Evolutionary conservation across 2,113 vertebrate genomes (phyloP), one percentile per base, ranked within the genome.

Genomic region (Athene cunicularia): DNA sequence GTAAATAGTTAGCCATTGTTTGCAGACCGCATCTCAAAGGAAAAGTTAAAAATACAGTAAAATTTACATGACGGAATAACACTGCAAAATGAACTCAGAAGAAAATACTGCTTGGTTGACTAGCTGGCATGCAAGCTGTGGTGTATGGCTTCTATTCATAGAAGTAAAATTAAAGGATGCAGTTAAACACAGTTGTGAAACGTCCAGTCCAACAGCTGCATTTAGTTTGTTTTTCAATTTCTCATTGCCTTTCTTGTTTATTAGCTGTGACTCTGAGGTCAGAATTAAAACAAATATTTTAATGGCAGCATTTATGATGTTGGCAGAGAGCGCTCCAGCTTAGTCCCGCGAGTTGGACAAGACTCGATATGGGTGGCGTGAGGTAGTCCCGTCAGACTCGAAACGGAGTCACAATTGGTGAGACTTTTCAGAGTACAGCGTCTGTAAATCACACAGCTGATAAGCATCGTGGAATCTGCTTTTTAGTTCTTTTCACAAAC

Each of bases 251-350:
- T 97, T 97, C 94, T 98, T 98, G 97, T 98, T 98, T 98, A 98
- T 98, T 98, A 98, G 97, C 98, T 98, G 95, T 97, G 98, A 98
- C 98, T 98, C 95, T 83, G 95, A 97, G 97, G 97, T 96, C 97
- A 93, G 94, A 98, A 98, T 98, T 98, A 98, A 98, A 98, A 97
- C 95, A 98, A 98, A 98, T 97, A 97, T 98, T 98, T 97, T 98
- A 97, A 97, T 97, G 97, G 96, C 95, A 92, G 95, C 96, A 94
- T 97, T 98, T 97, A 97, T 96, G 96, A 75, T 93, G 93, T 81
- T 97, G 97, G 96, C 97, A 96, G 83, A 60, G 93, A 94, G 86
- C 53, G 63, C 67, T 27, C 50, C 19, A 72, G 82, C 83, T 58
- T 20, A 27, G 64, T 50, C 56, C 92, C 28, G 91, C 64, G 94